Conservation (phyloP, 2,797 vertebrate species). For the Trachurus trachurus region DNA sequence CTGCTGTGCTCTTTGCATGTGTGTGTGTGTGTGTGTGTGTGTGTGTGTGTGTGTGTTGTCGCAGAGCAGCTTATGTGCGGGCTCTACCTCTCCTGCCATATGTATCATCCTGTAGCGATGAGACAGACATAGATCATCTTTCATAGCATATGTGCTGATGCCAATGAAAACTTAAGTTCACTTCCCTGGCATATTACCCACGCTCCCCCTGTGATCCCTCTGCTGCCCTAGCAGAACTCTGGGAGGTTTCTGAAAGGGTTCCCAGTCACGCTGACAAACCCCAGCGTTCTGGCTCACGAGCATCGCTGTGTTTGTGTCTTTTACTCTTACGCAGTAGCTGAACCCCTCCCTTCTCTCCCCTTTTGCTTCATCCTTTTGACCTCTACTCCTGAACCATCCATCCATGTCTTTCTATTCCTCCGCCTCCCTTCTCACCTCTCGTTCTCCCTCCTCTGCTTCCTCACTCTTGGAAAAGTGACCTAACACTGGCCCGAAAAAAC, state of each 20-base stretch:
- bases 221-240: conserved; percentile 57
- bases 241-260: conserved; percentile 68
- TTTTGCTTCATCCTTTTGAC: conserved; percentile 53
- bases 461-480: neutral
- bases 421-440: neutral
- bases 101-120: conserved; percentile 48
- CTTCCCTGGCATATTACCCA: conserved; percentile 67
- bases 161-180: conserved; percentile 71
- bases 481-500: neutral
- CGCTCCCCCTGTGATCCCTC: conserved; percentile 59
- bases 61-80: conserved; percentile 28
- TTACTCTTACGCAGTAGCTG: conserved; percentile 10
- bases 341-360: conserved; percentile 6
- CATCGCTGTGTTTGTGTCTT: conserved; percentile 28
- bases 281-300: conserved; percentile 59
- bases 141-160: conserved; percentile 74
- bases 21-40: conserved; percentile 26
- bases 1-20: conserved; percentile 17
- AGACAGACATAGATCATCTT: conserved; percentile 56
- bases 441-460: neutral
- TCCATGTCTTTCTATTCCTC: neutral
- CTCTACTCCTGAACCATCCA: conserved; percentile 32
- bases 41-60: conserved; percentile 31
- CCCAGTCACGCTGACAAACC: conserved; percentile 65
- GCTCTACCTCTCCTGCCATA: conserved; percentile 56